These are phyloP conservation scores for Craseonycteris thonglongyai DNA, from an alignment of 2,113 vertebrate genomes.

Conservation along the genomic window DNA sequence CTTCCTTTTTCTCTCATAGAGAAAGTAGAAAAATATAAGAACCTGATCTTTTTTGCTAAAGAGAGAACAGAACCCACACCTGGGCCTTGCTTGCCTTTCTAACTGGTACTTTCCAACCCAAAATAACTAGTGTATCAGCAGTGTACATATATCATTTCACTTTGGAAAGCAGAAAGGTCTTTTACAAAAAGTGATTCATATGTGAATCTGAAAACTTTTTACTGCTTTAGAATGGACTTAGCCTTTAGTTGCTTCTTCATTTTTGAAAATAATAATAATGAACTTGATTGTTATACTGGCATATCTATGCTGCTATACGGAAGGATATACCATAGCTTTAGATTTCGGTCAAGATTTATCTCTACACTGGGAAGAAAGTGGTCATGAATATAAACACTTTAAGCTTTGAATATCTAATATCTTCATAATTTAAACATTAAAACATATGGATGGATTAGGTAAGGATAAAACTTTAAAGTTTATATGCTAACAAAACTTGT, in stretches of 20 bases:
- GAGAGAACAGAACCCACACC: neutral
- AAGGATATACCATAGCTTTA: neutral
- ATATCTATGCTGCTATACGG: neutral
- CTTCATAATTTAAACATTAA: neutral
- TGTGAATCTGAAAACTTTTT: conserved; percentile 25
- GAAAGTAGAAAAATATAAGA: neutral
- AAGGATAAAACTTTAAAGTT: neutral
- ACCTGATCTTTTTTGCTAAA: neutral
- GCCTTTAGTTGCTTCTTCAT: conserved; percentile 18
- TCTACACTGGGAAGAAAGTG: neutral
- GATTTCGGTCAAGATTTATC: neutral
- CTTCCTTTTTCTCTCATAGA: neutral
- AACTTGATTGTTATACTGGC: neutral
- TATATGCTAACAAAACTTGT: neutral
- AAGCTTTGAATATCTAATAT: neutral
- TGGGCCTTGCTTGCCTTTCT: neutral
- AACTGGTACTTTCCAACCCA: neutral
- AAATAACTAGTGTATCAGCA: neutral
- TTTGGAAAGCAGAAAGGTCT: conserved; percentile 2
- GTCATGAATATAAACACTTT: neutral
- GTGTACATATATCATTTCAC: neutral
- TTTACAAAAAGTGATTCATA: conserved; percentile 45
- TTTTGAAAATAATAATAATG: neutral
- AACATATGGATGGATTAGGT: neutral
- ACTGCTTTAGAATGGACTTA: neutral